Evolutionary conservation across 2,888 invertebrate genomes (phyloP).

Genomic region (Tuta absoluta): DNA sequence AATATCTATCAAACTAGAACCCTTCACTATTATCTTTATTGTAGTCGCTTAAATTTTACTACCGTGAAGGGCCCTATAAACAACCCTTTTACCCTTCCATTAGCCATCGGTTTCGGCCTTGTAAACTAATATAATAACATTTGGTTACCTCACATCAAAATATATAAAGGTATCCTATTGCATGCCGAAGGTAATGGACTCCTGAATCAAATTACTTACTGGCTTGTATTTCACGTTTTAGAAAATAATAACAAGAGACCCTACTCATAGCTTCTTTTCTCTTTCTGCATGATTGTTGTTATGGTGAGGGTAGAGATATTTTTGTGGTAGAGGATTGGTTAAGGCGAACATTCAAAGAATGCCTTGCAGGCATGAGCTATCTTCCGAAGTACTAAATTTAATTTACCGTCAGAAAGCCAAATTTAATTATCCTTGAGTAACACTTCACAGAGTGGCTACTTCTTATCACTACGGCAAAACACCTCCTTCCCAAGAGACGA

Average conservation of each 20-base stretch:
- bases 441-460: too few species aligned
- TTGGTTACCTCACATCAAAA: conserved; percentile 13
- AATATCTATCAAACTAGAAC: conserved; percentile 1
- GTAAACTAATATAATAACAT: conserved; percentile 13
- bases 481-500: too few species aligned
- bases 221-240: conserved; percentile 35
- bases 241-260: not conserved
- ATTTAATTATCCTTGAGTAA: too few species aligned
- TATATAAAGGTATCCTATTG: conserved; percentile 5
- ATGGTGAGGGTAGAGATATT: not conserved
- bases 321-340: not conserved
- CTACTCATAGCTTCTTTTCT: not conserved
- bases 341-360: too few species aligned
- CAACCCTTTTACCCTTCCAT: conserved; percentile 12
- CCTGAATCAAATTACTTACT: conserved; percentile 31
- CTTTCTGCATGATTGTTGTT: not conserved
- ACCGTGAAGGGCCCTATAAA: conserved; percentile 24
- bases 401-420: too few species aligned
- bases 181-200: conserved; percentile 11
- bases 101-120: conserved; percentile 6
- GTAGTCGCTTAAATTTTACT: conserved; percentile 22
- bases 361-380: too few species aligned
- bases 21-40: conserved; percentile 19
- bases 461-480: too few species aligned
- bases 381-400: too few species aligned